These are phyloP conservation scores for Ypsolopha sequella DNA, from an alignment of 2,888 invertebrate species.

Conservation along the genomic window DNA sequence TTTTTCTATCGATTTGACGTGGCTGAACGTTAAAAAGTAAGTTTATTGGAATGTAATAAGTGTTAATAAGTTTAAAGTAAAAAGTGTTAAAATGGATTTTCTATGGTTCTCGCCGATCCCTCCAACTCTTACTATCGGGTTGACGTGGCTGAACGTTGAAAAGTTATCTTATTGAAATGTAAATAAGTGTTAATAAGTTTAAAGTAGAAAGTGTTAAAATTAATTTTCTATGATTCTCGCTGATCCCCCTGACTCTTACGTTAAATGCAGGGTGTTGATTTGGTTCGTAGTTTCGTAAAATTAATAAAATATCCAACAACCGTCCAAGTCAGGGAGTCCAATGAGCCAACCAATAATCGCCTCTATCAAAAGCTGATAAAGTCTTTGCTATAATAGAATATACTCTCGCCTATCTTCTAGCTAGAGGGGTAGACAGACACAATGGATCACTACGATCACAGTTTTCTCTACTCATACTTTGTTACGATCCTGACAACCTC, in stretches of 20 bases:
- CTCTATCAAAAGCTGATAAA: too few relatives aligned
- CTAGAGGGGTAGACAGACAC: too few relatives aligned
- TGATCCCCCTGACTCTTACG: slow-evolving; percentile 47
- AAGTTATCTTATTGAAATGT: slow-evolving; percentile 27
- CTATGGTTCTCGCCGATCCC: slow-evolving; percentile 41
- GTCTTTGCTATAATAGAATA: too few relatives aligned
- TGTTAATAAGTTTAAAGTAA: neutral
- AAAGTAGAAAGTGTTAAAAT: slow-evolving; percentile 21
- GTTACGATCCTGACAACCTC: too few relatives aligned
- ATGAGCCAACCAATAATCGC: too few relatives aligned
- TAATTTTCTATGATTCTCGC: slow-evolving; percentile 39
- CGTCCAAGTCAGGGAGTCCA: too few relatives aligned
- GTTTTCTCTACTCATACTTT: too few relatives aligned
- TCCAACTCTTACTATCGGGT: slow-evolving; percentile 38
- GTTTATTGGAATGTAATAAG: slow-evolving; percentile 9
- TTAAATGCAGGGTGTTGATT: too few relatives aligned
- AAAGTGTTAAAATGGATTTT: slow-evolving; percentile 37
- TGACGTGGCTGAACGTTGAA: slow-evolving; percentile 44
- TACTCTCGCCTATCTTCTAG: too few relatives aligned
- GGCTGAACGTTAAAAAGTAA: slow-evolving; percentile 46
- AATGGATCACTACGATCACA: too few relatives aligned
- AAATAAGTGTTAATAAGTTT: neutral
- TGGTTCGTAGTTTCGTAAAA: too few relatives aligned
- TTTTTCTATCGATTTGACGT: slow-evolving; percentile 45
- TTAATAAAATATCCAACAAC: too few relatives aligned